Percentiles rank a stretch among this genome's conserved stretches.
These are phyloP conservation scores for Neodontobutis hainanensis DNA, from an alignment of 2,113 vertebrate species.

Conservation along the genomic window DNA sequence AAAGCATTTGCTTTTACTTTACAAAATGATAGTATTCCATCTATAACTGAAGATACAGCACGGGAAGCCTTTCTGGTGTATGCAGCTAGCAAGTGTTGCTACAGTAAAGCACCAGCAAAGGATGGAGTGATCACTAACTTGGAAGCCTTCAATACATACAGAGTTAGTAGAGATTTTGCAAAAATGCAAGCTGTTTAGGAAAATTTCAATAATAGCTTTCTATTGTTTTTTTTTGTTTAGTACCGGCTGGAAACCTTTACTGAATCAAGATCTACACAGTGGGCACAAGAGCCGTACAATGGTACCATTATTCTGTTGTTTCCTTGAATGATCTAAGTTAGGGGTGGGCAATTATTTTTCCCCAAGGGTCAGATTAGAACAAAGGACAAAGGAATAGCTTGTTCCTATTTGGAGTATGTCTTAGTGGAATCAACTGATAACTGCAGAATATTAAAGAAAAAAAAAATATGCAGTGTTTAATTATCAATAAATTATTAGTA, in stretches of 20 bases:
- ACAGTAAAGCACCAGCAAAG: constrained; percentile 61
- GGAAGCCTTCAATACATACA: constrained; percentile 71
- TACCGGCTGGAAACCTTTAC: constrained; percentile 74
- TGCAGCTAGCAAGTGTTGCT: constrained; percentile 66
- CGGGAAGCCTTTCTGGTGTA: constrained; percentile 41
- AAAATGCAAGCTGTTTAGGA: neutral
- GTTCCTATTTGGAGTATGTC: too few species aligned
- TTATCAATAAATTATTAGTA: too few species aligned
- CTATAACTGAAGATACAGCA: constrained; percentile 65
- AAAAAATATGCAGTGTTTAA: too few species aligned
- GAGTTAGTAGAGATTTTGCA: constrained; percentile 52
- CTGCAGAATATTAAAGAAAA: too few species aligned
- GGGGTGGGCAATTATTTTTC: neutral
- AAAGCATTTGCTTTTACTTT: constrained; percentile 1
- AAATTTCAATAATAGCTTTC: neutral
- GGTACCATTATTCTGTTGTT: constrained; percentile 26
- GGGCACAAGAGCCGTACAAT: constrained; percentile 47
- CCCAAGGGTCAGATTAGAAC: too few species aligned
- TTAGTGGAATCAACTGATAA: too few species aligned
- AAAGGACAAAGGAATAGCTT: too few species aligned
- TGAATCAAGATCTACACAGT: constrained; percentile 68
- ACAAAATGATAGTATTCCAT: constrained; percentile 59
- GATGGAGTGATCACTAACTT: constrained; percentile 68
- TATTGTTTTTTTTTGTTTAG: constrained; percentile 35
- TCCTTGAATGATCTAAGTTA: neutral